phyloP scores from a whole-genome alignment of 2,797 vertebrate species.

The Lepus townsendii region DNA sequence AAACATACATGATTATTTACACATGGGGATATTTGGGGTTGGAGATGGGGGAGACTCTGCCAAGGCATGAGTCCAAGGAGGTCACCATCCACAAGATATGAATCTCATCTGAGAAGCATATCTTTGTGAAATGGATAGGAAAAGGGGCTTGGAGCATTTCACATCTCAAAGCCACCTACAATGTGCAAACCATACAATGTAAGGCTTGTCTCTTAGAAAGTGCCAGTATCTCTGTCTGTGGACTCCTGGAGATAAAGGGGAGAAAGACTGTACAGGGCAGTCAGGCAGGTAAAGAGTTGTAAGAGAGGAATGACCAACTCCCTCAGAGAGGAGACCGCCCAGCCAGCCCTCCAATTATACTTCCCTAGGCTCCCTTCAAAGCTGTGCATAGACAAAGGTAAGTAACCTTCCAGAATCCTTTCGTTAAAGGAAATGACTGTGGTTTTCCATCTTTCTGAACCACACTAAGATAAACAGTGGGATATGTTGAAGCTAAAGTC shows the following conservation, averaged over 20 bases:
- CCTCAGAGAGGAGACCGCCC: conserved; percentile 69
- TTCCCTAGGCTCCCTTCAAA: conserved; percentile 59
- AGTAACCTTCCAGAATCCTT: conserved; percentile 38
- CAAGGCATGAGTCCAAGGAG: neutral
- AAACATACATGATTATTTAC: neutral
- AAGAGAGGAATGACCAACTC: conserved; percentile 37
- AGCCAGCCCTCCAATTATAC: neutral
- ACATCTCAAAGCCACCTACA: neutral
- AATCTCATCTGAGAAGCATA: neutral
- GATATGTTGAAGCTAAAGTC: conserved; percentile 48
- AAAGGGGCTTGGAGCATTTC: conserved; percentile 3
- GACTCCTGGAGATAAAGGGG: conserved; percentile 73
- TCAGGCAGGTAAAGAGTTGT: neutral
- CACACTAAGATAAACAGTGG: conserved; percentile 64
- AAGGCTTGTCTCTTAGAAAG: neutral
- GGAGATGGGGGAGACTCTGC: neutral
- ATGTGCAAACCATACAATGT: neutral
- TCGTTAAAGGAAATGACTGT: conserved; percentile 33
- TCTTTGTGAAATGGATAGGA: conserved; percentile 29
- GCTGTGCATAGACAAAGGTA: conserved; percentile 29
- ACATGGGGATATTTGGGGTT: neutral
- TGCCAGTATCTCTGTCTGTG: conserved; percentile 34
- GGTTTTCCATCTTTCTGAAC: conserved; percentile 45
- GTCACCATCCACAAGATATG: neutral
- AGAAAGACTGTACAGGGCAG: conserved; percentile 59